These are phyloP conservation scores for Mallotus villosus DNA, from an alignment of 2,797 vertebrate species.

Conservation along the genomic window DNA sequence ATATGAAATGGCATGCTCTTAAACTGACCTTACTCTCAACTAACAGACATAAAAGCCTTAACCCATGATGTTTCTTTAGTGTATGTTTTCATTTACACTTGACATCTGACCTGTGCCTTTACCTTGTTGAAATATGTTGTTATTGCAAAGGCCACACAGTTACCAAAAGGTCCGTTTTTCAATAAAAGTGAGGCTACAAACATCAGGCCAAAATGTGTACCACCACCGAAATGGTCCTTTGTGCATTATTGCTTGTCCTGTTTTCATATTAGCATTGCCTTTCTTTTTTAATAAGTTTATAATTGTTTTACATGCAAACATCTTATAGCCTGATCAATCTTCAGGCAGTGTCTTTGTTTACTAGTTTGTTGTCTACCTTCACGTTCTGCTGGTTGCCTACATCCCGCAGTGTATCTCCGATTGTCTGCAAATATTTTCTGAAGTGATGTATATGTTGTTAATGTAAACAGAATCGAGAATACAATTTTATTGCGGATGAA, in stretches of 20 bases:
- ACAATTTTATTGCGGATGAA: not conserved
- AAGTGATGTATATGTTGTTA: not conserved
- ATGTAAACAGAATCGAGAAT: not conserved
- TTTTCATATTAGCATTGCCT: too few species aligned
- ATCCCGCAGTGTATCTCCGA: too few species aligned
- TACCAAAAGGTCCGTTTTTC: slow-evolving; percentile 47
- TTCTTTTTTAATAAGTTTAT: too few species aligned
- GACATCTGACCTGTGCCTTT: slow-evolving; percentile 66
- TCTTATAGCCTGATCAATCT: not conserved
- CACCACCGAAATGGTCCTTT: slow-evolving; percentile 62
- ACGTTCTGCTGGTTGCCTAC: too few species aligned
- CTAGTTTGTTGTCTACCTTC: too few species aligned
- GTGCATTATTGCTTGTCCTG: slow-evolving; percentile 44
- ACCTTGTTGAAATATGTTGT: slow-evolving; percentile 59
- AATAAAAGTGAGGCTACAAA: slow-evolving; percentile 26
- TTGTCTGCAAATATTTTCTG: not conserved
- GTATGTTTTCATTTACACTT: slow-evolving; percentile 40
- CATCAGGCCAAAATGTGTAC: slow-evolving; percentile 61
- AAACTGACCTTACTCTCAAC: slow-evolving; percentile 26
- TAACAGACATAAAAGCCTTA: slow-evolving; percentile 43
- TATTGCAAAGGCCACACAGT: slow-evolving; percentile 45
- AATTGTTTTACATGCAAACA: not conserved
- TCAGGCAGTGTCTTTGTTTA: not conserved
- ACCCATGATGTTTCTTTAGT: slow-evolving; percentile 20
- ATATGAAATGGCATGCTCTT: not conserved